These are phyloP conservation scores for Podarcis cretensis DNA, from an alignment of 2,113 vertebrate species.

Conservation along the genomic window DNA sequence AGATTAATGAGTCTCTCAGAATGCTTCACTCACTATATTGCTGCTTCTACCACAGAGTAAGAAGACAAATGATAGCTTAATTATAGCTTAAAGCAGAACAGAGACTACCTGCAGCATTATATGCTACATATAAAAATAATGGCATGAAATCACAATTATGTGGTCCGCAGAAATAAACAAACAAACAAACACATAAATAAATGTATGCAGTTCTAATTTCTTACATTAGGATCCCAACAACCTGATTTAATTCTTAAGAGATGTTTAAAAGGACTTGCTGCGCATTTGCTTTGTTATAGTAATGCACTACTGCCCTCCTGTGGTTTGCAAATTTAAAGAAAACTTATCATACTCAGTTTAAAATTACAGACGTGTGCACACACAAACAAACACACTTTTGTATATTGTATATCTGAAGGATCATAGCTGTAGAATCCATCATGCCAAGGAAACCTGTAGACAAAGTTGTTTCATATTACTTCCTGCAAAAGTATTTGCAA, in stretches of 20 bases:
- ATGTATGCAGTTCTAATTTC: background rate
- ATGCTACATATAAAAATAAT: background rate
- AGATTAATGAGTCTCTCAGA: background rate
- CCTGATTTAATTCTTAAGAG: background rate
- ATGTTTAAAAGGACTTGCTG: background rate
- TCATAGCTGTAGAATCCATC: background rate
- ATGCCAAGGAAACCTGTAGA: background rate
- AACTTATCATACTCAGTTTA: fast-evolving
- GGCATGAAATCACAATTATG: background rate
- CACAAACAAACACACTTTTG: too few species aligned
- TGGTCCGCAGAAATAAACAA: background rate
- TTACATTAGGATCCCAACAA: background rate
- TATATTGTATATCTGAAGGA: background rate
- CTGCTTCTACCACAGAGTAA: background rate
- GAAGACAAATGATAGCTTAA: background rate
- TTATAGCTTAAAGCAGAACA: background rate
- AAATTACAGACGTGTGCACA: background rate
- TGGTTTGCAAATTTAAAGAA: conserved; percentile 48
- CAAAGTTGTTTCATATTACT: background rate
- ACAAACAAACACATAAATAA: too few species aligned
- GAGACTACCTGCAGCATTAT: background rate
- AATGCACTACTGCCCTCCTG: conserved; percentile 74
- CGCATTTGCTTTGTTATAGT: background rate
- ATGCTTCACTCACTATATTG: background rate
- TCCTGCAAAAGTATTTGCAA: background rate